These are phyloP conservation scores for Polymixis flavicincta DNA, from an alignment of 2,888 invertebrate genomes.

Conservation along the genomic window DNA sequence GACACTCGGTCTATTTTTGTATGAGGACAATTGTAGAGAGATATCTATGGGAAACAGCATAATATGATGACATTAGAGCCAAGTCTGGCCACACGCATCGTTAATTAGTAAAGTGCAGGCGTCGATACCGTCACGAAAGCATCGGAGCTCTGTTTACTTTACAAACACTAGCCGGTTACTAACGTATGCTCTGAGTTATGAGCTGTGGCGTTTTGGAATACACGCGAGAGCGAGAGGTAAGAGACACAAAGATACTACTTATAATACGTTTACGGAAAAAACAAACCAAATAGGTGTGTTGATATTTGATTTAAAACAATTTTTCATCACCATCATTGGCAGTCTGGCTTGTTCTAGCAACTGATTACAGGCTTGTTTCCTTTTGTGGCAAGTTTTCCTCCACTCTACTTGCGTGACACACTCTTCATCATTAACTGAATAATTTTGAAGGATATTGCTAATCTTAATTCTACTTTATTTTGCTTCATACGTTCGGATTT, in stretches of 20 bases:
- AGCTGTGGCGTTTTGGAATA: conserved; percentile 23
- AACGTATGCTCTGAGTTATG: conserved; percentile 11
- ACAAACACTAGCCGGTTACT: conserved; percentile 70
- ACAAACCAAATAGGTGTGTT: not conserved
- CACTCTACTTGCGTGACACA: too few relatives aligned
- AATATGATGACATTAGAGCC: conserved; percentile 29
- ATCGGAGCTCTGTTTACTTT: conserved; percentile 73
- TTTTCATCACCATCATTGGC: not conserved
- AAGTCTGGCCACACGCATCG: conserved; percentile 71
- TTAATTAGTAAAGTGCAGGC: conserved; percentile 73
- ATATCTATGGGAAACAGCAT: not conserved
- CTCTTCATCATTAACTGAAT: too few relatives aligned
- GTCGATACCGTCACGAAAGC: conserved; percentile 69
- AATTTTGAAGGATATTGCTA: too few relatives aligned
- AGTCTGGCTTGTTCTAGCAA: too few relatives aligned
- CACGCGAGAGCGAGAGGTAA: too few relatives aligned
- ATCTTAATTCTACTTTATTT: too few relatives aligned
- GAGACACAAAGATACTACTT: too few relatives aligned
- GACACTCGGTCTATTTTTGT: conserved; percentile 2
- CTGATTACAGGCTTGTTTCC: not conserved
- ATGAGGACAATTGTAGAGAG: not conserved
- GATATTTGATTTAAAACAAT: too few relatives aligned
- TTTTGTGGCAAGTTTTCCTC: not conserved
- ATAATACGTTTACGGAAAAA: not conserved
- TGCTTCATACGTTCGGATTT: too few relatives aligned